phyloP scores from a whole-genome alignment of 2,113 vertebrate genomes.

The Leptobrachium leishanense region DNA sequence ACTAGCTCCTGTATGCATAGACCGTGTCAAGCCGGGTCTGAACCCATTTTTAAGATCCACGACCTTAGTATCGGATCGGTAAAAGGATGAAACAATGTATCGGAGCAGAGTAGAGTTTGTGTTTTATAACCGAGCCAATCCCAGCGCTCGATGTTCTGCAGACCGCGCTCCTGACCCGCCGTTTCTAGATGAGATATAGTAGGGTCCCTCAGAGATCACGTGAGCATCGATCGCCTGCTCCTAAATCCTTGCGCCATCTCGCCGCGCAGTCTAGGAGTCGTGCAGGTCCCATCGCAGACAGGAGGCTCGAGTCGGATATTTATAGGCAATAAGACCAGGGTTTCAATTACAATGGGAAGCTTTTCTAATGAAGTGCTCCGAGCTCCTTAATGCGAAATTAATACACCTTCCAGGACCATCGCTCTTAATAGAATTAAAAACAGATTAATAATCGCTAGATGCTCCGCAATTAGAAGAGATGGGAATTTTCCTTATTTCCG shows the following conservation, averaged over 20 bases:
- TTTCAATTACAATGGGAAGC: constrained; percentile 41
- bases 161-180: neutral
- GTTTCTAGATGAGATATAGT: neutral
- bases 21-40: too few species aligned
- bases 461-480: constrained; percentile 33
- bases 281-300: constrained; percentile 15
- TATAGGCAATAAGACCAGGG: constrained; percentile 17
- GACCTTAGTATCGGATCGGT: too few species aligned
- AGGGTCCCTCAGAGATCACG: neutral
- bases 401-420: constrained; percentile 46
- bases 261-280: neutral
- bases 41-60: too few species aligned
- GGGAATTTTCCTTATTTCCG: constrained; percentile 45
- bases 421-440: constrained; percentile 49
- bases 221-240: neutral
- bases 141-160: too few species aligned
- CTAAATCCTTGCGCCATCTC: neutral
- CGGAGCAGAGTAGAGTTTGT: too few species aligned
- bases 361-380: constrained; percentile 46
- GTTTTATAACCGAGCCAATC: too few species aligned
- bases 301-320: constrained; percentile 17
- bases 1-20: too few species aligned
- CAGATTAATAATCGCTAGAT: constrained; percentile 46
- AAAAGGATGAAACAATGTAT: too few species aligned
- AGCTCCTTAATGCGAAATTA: constrained; percentile 46